A percentile compares a stretch with the other conserved stretches of the same genome.
Conservation (phyloP, 2,113 vertebrate species). For the Drymodes brunneopygia region DNA sequence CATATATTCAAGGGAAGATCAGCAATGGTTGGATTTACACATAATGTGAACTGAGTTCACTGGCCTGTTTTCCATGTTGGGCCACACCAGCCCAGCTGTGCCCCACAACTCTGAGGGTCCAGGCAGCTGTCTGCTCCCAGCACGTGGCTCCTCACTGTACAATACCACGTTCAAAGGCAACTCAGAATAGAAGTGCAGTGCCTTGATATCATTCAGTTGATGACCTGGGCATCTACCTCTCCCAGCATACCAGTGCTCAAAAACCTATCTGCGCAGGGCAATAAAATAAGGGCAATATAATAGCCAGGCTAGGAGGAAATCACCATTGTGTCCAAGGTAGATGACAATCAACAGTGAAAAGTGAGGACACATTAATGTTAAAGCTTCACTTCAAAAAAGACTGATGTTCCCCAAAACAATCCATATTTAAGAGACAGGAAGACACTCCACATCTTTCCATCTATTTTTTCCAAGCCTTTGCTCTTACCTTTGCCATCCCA, state of each 20-base stretch:
- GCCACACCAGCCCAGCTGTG: not conserved
- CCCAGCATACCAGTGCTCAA: not conserved
- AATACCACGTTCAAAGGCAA: not conserved
- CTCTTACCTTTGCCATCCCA: not conserved
- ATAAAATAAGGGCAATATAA: not conserved
- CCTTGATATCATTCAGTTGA: not conserved
- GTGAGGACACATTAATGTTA: not conserved
- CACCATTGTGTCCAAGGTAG: not conserved
- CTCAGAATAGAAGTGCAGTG: not conserved
- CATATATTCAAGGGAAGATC: not conserved
- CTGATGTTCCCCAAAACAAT: not conserved
- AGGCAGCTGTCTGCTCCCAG: not conserved
- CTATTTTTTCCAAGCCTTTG: not conserved
- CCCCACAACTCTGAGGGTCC: not conserved
- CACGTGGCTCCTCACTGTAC: fast-evolving
- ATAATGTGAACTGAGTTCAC: not conserved
- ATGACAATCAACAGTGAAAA: not conserved
- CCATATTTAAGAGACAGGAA: not conserved
- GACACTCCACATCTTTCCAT: not conserved
- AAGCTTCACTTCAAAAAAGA: not conserved
- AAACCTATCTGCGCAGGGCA: not conserved
- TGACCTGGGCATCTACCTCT: not conserved
- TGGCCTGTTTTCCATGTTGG: not conserved
- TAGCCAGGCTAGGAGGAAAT: not conserved
- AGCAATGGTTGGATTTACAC: not conserved